Conservation (phyloP, 2,888 invertebrate genomes). For the Sesia bembeciformis region DNA sequence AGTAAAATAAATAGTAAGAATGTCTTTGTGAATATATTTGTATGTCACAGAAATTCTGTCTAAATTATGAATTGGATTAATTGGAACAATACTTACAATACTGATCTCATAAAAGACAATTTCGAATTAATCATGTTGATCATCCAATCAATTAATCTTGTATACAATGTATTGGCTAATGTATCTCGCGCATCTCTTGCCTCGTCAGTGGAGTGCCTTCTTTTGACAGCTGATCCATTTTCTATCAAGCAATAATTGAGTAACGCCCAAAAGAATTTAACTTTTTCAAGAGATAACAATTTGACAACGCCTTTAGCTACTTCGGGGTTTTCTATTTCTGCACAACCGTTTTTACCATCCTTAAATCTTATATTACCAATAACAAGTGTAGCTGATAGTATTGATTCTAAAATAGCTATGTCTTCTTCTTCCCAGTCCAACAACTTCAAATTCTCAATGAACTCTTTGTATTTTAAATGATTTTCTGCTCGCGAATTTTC, state of each 20-base stretch:
- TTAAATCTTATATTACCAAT: constrained; percentile 87
- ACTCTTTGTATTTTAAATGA: constrained; percentile 75
- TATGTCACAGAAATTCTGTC: too few species aligned
- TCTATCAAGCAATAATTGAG: constrained; percentile 89
- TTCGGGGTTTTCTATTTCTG: constrained; percentile 83
- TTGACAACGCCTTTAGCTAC: constrained; percentile 81
- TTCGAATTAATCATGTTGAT: constrained; percentile 89
- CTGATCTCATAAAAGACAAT: constrained; percentile 86
- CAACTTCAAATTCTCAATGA: constrained; percentile 76
- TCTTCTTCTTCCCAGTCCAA: constrained; percentile 84
- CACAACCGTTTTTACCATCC: constrained; percentile 76
- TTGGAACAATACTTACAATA: constrained; percentile 80
- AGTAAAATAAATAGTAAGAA: not conserved
- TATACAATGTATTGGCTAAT: constrained; percentile 88
- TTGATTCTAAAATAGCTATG: constrained; percentile 79
- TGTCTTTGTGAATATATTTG: not conserved
- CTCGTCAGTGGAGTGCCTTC: constrained; percentile 84
- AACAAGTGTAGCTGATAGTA: constrained; percentile 83
- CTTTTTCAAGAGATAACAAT: constrained; percentile 83
- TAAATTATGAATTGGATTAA: not conserved
- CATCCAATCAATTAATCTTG: constrained; percentile 90
- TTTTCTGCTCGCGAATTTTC: constrained; percentile 78
- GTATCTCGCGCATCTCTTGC: constrained; percentile 89
- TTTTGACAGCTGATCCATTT: constrained; percentile 79
- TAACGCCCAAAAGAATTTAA: constrained; percentile 89